Base-by-base conservation (phyloP, 2,797 vertebrate genomes). In the Leptoclinus maculatus region DNA sequence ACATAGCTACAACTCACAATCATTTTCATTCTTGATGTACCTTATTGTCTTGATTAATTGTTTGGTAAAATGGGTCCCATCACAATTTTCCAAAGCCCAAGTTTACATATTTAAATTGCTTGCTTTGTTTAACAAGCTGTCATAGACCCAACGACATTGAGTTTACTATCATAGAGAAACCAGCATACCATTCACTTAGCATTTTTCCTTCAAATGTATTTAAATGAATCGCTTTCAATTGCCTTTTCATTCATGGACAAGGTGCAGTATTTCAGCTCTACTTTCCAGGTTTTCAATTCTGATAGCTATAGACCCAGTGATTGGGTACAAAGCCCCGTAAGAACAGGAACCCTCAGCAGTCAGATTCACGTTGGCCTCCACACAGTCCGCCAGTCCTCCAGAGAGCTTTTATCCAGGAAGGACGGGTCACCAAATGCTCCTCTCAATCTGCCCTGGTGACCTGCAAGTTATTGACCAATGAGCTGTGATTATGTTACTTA, bases 391-490 rank as follows among this genome's bases (percentile, higher is more conserved):
- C 32, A 58, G 70, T 29, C 27, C 54, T 43, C 70, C 49, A 69
- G 51, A 69, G 56, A 78, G 64, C 62, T 71, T 78, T 68, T 17
- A 79, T 29, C 38, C 21, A 57, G 71, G 57, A 76, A 71, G 59
- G 39, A 84, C 19, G 5, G 57, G 80, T 80, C 54, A 68, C 78
- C 64, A 71, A 80, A 83, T 64, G 72, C 71, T 79, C 76, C 82
- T 78, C 81, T 84, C 78, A 58, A 71, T 32, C 80, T 45, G 79
- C 77, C 83, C 76, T 54, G 69, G 41, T 65, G 80, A 91, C 89
- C 88, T 83, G 74, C 84, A 82, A 86, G 86, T 91, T 92, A 92
- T 85, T 89, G 91, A 94, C 94, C 93, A 92, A 94, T 94, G 93
- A 93, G 89, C 91, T 87, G 85, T 93, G 93, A 94, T 89, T 91